Evolutionary conservation across 2,113 vertebrate genomes (phyloP), one percentile per base, ranked within the genome.

Genomic region (Lamprotornis superbus): DNA sequence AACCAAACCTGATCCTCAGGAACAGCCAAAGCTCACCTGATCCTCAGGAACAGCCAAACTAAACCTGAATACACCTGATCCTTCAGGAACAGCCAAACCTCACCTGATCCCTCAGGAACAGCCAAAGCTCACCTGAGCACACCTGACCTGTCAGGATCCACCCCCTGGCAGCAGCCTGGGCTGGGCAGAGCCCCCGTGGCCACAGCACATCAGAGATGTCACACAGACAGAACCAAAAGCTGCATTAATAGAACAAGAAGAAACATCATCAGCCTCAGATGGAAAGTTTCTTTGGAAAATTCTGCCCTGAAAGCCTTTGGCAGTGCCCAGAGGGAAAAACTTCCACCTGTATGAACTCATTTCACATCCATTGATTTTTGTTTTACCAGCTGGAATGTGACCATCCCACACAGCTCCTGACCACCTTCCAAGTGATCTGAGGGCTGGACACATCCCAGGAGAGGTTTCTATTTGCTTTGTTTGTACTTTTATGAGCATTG

Each of bases 101-200:
- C 28, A 17, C 35, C 47, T 47, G 47, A 47, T 4, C 35, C 21
- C 0, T 22, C 14, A n/a, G 37, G 30, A 30, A 50, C 22, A 22
- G 18, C 20, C 75, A 21, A 13, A 17, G 1, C 7, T 2, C 71
- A 39, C 67, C 61, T 14, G 7, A 24, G 6, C 18, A 7, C 25
- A 7, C 7, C 10, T 5, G 2, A 5, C 5, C 37, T 15, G 7
- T 2, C 59, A 39, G 22, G 22, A 46, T 0, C 40, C 50, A 39
- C 6, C 42, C 44, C 35, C 20, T 49, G 30, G 6, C 30, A 30
- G 0, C 24, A 67, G 25, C 11, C 52, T 3, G 8, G 42, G 69
- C 44, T 0, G 3, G 0, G 13, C 69, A 59, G 53, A 69, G 13
- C 56, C 19, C 5, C 0, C 1, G 0, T 5, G 31, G 65, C 31